Evolutionary conservation across 2,888 invertebrate genomes (phyloP), one percentile per base, ranked within the genome.

Genomic region (Synergus laeviventris): DNA sequence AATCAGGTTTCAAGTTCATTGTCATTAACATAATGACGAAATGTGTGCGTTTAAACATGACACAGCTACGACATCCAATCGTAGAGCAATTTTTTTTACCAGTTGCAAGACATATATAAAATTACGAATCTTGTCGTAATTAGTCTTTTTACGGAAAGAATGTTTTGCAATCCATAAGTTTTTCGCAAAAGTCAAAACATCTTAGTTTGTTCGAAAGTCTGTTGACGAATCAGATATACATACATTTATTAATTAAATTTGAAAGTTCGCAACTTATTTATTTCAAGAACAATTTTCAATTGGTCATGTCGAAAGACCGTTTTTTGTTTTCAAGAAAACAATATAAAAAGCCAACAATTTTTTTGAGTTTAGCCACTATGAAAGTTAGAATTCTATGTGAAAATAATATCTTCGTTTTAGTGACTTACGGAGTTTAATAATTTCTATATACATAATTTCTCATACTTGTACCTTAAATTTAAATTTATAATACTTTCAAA

Each of bases 11-110:
- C 49, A 4, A 61, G 39, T 76, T 73, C 66, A 54, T n/a, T 70
- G 79, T 77, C 66, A 74, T 79, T 74, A 76, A 54, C n/a, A 45
- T 49, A 36, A 70, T 49, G 18, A 54, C 49, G 78, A 79, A 74
- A 78, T 42, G 76, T 87, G 86, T 87, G 87, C 87, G 86, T 81
- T 87, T 87, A 85, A 86, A 87, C 84, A 80, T 84, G 76, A 82
- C 78, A 80, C 78, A 81, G 38, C 59, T 42, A 42, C 64, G 64
- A 64, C 21, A 70, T 70, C 24, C 45, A 4, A 49, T 31, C 70
- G n/a, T 54, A 45, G 36, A 70, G 45, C 70, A 31, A 31, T 70
- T 70, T 45, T 8, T 66, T 18, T 45, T 16, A 66, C 24, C 31
- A 31, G 31, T 49, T 70, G n/a, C 24, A 70, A 54, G 11, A 8